A percentile compares a stretch with the other conserved stretches of the same genome.
These are phyloP conservation scores for Onychostruthus taczanowskii DNA, from an alignment of 2,113 vertebrate species.

Conservation along the genomic window DNA sequence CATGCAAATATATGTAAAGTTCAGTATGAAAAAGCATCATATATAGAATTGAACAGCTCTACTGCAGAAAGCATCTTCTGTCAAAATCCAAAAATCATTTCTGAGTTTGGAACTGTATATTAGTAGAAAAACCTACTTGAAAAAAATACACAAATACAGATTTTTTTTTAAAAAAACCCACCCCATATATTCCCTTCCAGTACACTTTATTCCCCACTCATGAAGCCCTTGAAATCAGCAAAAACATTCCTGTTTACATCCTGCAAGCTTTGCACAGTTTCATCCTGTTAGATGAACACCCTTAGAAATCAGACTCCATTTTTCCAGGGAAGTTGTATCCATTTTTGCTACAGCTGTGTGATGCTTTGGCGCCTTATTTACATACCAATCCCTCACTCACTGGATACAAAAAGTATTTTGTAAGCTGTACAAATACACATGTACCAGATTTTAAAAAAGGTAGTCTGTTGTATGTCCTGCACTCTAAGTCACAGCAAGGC, in stretches of 20 bases:
- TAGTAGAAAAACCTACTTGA: neutral
- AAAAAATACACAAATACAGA: neutral
- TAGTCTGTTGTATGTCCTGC: neutral
- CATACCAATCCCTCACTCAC: neutral
- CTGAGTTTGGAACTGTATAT: neutral
- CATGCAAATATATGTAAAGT: neutral
- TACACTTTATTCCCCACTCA: neutral
- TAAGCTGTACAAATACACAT: neutral
- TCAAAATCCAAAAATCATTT: neutral
- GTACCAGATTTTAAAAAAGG: neutral
- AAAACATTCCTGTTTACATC: neutral
- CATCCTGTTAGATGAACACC: neutral
- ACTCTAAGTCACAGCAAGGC: neutral
- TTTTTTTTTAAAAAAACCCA: neutral
- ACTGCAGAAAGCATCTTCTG: neutral
- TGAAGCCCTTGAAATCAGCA: neutral
- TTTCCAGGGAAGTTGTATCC: neutral
- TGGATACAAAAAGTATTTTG: neutral
- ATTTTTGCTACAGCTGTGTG: constrained; percentile 4
- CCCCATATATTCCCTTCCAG: neutral
- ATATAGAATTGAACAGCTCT: neutral
- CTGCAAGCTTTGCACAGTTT: constrained; percentile 14
- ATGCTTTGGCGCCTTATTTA: constrained; percentile 25
- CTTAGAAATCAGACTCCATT: constrained; percentile 40
- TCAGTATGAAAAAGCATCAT: neutral